Percentiles rank a stretch among this genome's conserved stretches.
phyloP scores from a whole-genome alignment of 2,113 vertebrate genomes.

The Pachypanchax playfairii region DNA sequence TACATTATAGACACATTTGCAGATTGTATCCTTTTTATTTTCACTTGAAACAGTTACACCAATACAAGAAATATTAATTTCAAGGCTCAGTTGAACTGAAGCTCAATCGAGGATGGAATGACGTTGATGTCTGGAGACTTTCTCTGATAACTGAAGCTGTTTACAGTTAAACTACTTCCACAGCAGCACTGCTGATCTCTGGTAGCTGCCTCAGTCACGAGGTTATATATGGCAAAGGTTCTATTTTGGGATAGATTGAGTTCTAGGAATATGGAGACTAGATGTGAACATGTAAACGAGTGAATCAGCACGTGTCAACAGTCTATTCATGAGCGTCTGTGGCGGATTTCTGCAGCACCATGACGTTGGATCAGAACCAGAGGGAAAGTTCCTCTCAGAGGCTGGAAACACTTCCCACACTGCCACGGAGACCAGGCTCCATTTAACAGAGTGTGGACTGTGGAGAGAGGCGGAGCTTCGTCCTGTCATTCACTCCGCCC shows the following conservation, averaged over 20 bases:
- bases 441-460: slow-evolving; percentile 10
- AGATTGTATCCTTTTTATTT: too few relatives aligned
- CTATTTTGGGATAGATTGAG: slow-evolving; percentile 49
- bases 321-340: neutral
- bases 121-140: too few relatives aligned
- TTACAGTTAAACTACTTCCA: neutral
- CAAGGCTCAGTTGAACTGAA: neutral
- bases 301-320: slow-evolving; percentile 35
- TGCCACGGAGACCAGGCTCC: slow-evolving; percentile 20
- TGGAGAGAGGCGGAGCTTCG: slow-evolving; percentile 47
- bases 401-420: slow-evolving; percentile 2
- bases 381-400: neutral
- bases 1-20: too few relatives aligned
- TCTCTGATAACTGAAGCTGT: neutral
- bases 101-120: too few relatives aligned
- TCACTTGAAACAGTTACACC: too few relatives aligned
- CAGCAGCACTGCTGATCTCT: neutral
- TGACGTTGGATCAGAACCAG: neutral
- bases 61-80: neutral
- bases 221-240: slow-evolving; percentile 49
- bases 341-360: too few relatives aligned
- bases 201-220: slow-evolving; percentile 21
- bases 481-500: too few relatives aligned
- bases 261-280: slow-evolving; percentile 24
- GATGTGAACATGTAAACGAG: neutral